phyloP scores from a whole-genome alignment of 2,888 invertebrate species.

The Drosophila trichaetosa region DNA sequence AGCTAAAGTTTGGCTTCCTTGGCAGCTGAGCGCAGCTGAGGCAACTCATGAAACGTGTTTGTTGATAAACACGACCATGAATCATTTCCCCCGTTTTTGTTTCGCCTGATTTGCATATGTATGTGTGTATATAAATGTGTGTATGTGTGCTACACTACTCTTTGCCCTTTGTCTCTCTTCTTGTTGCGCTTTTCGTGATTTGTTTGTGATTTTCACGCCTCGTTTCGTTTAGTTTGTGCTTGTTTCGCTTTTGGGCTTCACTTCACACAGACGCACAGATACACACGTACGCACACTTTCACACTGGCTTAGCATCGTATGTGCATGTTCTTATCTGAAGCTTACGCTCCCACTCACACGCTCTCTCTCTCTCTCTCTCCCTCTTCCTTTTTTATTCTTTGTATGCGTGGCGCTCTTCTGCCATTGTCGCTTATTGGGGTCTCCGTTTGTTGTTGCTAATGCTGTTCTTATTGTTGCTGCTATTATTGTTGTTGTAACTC shows the following conservation, averaged over 20 bases:
- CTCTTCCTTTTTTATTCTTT: conserved; percentile 34
- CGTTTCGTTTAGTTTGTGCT: conserved; percentile 64
- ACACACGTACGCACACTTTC: conserved; percentile 6
- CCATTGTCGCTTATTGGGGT: conserved; percentile 10
- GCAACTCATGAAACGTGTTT: conserved; percentile 73
- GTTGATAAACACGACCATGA: conserved; percentile 80
- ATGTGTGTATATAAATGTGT: background rate
- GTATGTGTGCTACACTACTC: conserved; percentile 8
- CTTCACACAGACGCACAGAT: conserved; percentile 23
- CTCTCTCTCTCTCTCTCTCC: conserved; percentile 8
- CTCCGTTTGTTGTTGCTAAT: conserved; percentile 32
- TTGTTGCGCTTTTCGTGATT: conserved; percentile 80
- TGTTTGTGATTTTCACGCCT: conserved; percentile 80
- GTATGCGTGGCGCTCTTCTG: conserved; percentile 52
- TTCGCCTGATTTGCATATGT: conserved; percentile 72
- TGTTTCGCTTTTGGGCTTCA: conserved; percentile 61
- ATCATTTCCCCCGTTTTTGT: conserved; percentile 67
- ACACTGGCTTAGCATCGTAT: conserved; percentile 9
- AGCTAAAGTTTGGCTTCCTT: conserved; percentile 65
- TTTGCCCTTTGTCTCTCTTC: conserved; percentile 31
- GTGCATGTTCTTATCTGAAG: conserved; percentile 53
- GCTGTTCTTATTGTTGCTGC: conserved; percentile 7
- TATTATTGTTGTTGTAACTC: conserved; percentile 21
- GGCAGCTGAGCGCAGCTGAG: conserved; percentile 53
- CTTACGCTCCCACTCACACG: conserved; percentile 11